Evolutionary conservation across 2,797 vertebrate genomes (phyloP).

Genomic region (Arvicola amphibius): DNA sequence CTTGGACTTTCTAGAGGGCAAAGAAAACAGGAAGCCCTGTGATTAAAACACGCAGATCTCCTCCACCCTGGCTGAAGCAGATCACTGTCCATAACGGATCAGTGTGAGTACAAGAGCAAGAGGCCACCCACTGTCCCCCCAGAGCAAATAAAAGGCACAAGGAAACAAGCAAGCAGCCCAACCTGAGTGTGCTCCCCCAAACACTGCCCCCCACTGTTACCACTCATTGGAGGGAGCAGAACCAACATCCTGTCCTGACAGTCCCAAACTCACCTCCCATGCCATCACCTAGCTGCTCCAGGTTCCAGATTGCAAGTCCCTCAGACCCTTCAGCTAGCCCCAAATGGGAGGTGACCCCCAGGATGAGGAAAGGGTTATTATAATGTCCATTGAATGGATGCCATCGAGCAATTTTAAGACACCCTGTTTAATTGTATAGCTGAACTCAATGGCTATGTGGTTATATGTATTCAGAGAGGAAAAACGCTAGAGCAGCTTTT

Average conservation of each 20-base stretch:
- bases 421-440: background rate
- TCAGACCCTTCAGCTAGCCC: background rate
- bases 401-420: background rate
- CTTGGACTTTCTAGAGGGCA: conserved; percentile 71
- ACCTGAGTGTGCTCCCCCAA: background rate
- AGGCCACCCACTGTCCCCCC: background rate
- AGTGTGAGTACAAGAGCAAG: background rate
- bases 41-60: background rate
- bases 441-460: background rate
- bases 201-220: background rate
- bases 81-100: background rate
- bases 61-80: background rate
- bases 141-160: background rate
- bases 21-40: background rate
- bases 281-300: background rate
- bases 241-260: background rate
- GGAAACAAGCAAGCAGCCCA: background rate
- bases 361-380: background rate
- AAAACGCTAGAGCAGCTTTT: background rate
- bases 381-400: background rate
- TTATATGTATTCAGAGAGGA: background rate
- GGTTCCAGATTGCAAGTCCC: background rate
- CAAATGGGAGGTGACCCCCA: fast-evolving
- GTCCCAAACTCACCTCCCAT: background rate
- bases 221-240: background rate